Evolutionary conservation across 2,113 vertebrate species (phyloP).

Genomic region (Ammospiza nelsoni): DNA sequence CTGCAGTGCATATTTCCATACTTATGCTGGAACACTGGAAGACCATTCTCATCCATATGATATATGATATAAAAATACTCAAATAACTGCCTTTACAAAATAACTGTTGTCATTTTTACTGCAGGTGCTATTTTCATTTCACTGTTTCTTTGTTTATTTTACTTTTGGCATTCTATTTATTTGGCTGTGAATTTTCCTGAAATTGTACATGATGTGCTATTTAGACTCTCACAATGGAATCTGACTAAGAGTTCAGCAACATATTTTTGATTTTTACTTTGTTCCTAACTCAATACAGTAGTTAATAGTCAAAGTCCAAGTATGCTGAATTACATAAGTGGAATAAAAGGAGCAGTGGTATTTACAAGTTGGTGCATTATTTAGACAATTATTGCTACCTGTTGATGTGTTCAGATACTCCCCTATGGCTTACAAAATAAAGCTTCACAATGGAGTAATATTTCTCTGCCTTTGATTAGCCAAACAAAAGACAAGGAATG

Average conservation of each 20-base stretch:
- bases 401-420: neutral
- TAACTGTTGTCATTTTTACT: neutral
- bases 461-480: neutral
- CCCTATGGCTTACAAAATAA: neutral
- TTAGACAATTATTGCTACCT: neutral
- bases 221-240: neutral
- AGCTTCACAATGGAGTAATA: neutral
- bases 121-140: neutral
- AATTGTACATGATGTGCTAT: neutral
- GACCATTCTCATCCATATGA: neutral
- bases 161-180: neutral
- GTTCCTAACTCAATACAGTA: neutral
- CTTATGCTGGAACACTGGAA: neutral
- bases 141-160: neutral
- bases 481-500: neutral
- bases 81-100: conserved; percentile 4
- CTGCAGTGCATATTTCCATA: neutral
- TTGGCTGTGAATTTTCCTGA: neutral
- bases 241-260: neutral
- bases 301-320: neutral
- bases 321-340: neutral
- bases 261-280: neutral
- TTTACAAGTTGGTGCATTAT: neutral
- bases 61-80: neutral
- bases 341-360: neutral